These are phyloP conservation scores for Polypedilum vanderplanki DNA, from an alignment of 1,140 invertebrate species.

Conservation along the genomic window DNA sequence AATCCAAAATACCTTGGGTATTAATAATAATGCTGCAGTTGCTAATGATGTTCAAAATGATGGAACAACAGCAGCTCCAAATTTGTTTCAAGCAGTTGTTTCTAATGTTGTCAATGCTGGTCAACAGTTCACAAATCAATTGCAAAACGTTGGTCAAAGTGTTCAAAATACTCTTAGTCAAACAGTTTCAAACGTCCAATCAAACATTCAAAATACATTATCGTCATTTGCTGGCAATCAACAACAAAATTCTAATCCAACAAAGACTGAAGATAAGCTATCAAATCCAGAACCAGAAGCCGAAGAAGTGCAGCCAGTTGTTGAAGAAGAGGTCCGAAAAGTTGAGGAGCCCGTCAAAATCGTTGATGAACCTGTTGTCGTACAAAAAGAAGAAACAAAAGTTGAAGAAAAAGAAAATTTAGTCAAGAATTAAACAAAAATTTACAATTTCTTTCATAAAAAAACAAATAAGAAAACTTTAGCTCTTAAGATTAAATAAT, in stretches of 20 bases:
- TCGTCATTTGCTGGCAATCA: background rate
- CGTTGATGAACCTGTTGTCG: background rate
- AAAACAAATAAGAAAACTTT: background rate
- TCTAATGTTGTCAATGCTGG: too few species aligned
- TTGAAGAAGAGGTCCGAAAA: background rate
- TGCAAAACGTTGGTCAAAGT: background rate
- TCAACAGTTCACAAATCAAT: background rate
- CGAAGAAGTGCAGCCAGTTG: background rate
- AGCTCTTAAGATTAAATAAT: background rate
- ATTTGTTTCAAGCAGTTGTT: background rate
- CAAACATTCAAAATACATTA: background rate
- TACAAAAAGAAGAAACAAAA: slow-evolving; percentile 25
- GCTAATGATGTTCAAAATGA: background rate
- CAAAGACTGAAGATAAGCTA: background rate
- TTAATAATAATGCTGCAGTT: background rate
- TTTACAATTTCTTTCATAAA: background rate
- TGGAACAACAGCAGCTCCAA: background rate
- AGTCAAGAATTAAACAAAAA: slow-evolving; percentile 20
- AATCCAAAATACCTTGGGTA: background rate
- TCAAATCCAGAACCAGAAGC: background rate
- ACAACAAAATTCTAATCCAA: background rate
- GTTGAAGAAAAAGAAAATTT: background rate
- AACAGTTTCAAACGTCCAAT: background rate
- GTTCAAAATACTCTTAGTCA: background rate
- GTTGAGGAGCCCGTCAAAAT: background rate